Conservation (phyloP, 1,140 invertebrate species). For the Akabosia matsudoensis region DNA sequence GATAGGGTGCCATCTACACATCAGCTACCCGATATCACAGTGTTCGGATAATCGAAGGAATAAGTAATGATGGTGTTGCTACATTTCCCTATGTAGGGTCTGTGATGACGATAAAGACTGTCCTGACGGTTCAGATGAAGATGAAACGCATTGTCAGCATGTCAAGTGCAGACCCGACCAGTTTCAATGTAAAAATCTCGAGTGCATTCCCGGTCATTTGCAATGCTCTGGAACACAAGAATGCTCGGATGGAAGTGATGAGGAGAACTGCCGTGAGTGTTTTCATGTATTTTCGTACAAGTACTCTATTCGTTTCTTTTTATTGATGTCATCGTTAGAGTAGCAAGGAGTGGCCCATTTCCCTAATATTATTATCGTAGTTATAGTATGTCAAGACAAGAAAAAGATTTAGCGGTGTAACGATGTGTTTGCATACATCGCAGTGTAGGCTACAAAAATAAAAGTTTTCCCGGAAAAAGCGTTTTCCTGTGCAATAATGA, state of each 20-base stretch:
- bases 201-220: slow-evolving; percentile 76
- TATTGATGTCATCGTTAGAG: neutral
- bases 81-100: slow-evolving; percentile 52
- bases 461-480: neutral
- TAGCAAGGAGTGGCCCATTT: neutral
- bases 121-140: slow-evolving; percentile 76
- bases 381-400: neutral
- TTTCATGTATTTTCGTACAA: neutral
- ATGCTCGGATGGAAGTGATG: slow-evolving; percentile 78
- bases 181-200: slow-evolving; percentile 74
- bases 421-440: too few species aligned
- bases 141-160: slow-evolving; percentile 64
- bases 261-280: slow-evolving; percentile 70
- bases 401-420: neutral
- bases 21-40: neutral
- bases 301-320: neutral
- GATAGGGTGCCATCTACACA: neutral
- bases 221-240: slow-evolving; percentile 78
- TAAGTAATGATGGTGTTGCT: neutral
- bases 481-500: neutral
- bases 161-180: slow-evolving; percentile 75
- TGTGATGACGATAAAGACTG: slow-evolving; percentile 85
- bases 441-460: too few species aligned
- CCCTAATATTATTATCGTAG: neutral
- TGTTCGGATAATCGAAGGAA: neutral